Conservation (phyloP, 2,797 vertebrate species). For the Diplodus sargus region DNA sequence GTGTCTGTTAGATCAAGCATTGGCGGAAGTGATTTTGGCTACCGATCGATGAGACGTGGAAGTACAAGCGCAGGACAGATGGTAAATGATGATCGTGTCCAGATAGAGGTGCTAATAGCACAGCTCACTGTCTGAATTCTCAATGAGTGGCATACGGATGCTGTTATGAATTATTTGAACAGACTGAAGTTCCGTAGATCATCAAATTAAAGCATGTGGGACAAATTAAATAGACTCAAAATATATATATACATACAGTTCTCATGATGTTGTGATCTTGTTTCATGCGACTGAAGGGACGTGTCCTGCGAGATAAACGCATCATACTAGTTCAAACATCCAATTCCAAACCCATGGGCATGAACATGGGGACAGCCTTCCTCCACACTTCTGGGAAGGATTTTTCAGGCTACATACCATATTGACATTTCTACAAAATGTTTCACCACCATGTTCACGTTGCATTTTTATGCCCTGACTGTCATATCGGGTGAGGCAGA, state of each 20-base stretch:
- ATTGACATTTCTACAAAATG: too few relatives aligned
- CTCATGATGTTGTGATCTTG: neutral
- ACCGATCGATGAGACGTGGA: neutral
- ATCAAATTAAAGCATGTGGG: conserved; percentile 18
- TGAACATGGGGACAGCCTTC: neutral
- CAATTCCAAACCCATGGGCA: neutral
- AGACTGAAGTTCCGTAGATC: conserved; percentile 23
- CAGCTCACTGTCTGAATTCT: conserved; percentile 42
- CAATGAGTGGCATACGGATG: conserved; percentile 3
- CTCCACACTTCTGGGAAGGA: neutral
- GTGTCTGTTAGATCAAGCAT: neutral
- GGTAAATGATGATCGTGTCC: conserved; percentile 13
- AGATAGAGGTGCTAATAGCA: conserved; percentile 26
- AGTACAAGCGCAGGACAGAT: conserved; percentile 28
- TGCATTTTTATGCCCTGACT: too few relatives aligned
- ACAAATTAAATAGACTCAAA: conserved; percentile 16
- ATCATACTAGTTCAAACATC: neutral
- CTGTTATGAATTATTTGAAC: conserved; percentile 17
- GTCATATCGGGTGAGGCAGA: too few relatives aligned
- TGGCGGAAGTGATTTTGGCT: neutral
- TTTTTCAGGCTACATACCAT: neutral
- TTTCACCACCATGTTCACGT: too few relatives aligned
- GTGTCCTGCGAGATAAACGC: neutral
- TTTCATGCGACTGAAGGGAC: neutral
- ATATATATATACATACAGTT: neutral